These are phyloP conservation scores for Monopis laevigella DNA, from an alignment of 2,888 invertebrate species.

Conservation along the genomic window DNA sequence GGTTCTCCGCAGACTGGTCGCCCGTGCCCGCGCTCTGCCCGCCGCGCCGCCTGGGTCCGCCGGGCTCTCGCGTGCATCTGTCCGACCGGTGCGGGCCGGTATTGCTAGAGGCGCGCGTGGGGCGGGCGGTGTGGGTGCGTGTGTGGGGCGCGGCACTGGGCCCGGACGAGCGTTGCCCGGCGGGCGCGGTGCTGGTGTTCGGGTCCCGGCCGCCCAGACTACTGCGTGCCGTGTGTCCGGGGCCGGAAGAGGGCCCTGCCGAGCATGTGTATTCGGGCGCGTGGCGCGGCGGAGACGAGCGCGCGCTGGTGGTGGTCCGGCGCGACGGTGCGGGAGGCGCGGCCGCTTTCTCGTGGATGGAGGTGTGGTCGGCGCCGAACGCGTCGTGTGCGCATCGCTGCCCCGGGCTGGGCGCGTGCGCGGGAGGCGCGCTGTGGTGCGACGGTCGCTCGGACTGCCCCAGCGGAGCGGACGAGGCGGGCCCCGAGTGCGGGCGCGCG, in stretches of 20 bases:
- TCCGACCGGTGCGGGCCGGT: constrained; percentile 70
- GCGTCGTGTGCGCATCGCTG: constrained; percentile 58
- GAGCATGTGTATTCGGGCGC: constrained; percentile 84
- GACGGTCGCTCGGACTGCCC: constrained; percentile 76
- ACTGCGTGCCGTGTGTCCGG: constrained; percentile 77
- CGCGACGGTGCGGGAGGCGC: constrained; percentile 84
- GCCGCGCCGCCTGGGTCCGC: constrained; percentile 33
- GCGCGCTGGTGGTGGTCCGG: constrained; percentile 83
- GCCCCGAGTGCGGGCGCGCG: constrained; percentile 68
- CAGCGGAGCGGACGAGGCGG: constrained; percentile 77
- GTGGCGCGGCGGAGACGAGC: constrained; percentile 74
- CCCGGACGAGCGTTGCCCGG: constrained; percentile 44
- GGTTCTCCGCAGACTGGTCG: constrained; percentile 75
- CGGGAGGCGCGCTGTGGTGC: constrained; percentile 78
- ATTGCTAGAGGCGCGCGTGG: constrained; percentile 81
- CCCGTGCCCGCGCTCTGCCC: constrained; percentile 23
- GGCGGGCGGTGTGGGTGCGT: constrained; percentile 81
- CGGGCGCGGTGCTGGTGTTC: constrained; percentile 44
- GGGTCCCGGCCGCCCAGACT: constrained; percentile 58
- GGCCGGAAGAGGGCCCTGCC: constrained; percentile 71
- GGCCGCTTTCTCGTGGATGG: constrained; percentile 81
- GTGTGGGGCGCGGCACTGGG: constrained; percentile 85
- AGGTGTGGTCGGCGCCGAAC: constrained; percentile 48
- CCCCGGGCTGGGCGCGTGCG: constrained; percentile 81
- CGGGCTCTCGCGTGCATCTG: constrained; percentile 40